Evolutionary conservation across 2,888 invertebrate species (phyloP), one percentile per base, ranked within the genome.

Genomic region (Aplocera efformata): DNA sequence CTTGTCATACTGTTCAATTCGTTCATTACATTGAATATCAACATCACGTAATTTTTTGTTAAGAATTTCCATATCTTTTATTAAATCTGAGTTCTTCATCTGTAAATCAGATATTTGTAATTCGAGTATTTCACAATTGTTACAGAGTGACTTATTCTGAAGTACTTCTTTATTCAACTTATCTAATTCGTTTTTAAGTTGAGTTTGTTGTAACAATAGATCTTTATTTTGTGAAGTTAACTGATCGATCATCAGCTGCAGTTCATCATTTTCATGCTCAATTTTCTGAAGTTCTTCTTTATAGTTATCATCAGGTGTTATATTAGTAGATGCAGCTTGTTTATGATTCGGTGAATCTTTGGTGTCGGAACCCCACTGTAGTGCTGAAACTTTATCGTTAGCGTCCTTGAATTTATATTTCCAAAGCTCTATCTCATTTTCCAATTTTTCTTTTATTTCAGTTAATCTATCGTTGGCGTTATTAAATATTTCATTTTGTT

Each of bases 391-490:
- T 74, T 94, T 93, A 35, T 92, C 89, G 55, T 89, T 90, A 1
- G 94, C 80, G 62, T 94, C 93, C 54, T 92, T 90, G 56, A 92
- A 93, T 64, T 93, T 91, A 42, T 91, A 90, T 64, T 94, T 92
- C 86, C 92, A 93, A 61, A 92, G 86, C 49, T 93, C 90, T 10
- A 95, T 82, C 67, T 95, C 94, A 65, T 90, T 90, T 56, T 95
- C 95, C 72, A 95, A 92, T 48, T 93, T 92, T 66, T 96, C 95
- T 75, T 96, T 96, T 77, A 94, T 91, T 64, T 96, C 95, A 1
- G 92, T 81, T 67, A 96, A 90, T 46, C 92, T 90, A 32, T 96
- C 95, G 67, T 95, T 95, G 1, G 94, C 93, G 20, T 91, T 89
- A 9, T 91, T 91, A 31, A 96, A 79, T 3, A 93, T 90, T 61